Evolutionary conservation across 2,797 vertebrate species (phyloP).

Genomic region (Hemitrygon akajei): DNA sequence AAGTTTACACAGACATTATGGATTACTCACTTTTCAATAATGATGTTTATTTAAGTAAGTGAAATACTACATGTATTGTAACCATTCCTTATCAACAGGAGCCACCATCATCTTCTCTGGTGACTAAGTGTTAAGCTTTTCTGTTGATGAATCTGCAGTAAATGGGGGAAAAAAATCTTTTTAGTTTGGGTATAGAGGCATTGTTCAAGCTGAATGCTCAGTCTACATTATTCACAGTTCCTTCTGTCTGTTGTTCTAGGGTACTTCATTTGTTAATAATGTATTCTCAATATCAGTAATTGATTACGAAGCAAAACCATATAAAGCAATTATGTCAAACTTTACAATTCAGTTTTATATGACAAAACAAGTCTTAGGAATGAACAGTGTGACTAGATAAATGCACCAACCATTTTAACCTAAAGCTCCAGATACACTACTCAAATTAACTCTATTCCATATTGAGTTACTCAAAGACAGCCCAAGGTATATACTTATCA

Average conservation of each 20-base stretch:
- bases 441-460: background rate
- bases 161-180: background rate
- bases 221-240: no score
- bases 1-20: no score
- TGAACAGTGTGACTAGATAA: background rate
- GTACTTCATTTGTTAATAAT: background rate
- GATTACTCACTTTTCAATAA: background rate
- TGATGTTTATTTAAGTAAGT: background rate
- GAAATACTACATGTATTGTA: background rate
- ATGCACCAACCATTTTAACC: background rate
- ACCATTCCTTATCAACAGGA: background rate
- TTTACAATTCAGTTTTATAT: background rate
- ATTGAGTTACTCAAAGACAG: background rate
- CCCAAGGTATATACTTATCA: background rate
- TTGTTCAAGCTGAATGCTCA: background rate
- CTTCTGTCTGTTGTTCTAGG: background rate
- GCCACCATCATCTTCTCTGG: background rate
- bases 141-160: background rate
- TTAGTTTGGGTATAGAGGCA: background rate
- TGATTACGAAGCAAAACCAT: background rate
- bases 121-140: background rate
- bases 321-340: background rate
- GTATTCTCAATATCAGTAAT: slow-evolving; percentile 1
- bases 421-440: background rate
- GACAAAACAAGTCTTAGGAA: background rate